These are phyloP conservation scores for Andrena minutula DNA, from an alignment of 2,888 invertebrate genomes.

Conservation along the genomic window DNA sequence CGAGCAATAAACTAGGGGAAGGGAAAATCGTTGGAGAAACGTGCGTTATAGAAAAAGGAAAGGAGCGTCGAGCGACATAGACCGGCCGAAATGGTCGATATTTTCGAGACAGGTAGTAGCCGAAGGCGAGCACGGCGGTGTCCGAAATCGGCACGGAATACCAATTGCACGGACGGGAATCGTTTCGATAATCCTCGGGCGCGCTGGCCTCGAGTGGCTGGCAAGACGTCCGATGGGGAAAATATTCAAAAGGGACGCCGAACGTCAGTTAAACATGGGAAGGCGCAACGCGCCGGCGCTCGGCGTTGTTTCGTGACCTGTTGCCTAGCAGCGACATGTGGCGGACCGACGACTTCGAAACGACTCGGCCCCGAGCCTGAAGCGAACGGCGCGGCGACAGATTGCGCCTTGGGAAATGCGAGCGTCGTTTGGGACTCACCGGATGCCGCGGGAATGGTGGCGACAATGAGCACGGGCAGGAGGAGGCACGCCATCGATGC, in stretches of 20 bases:
- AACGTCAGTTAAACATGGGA: constrained; percentile 45
- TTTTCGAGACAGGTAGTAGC: constrained; percentile 80
- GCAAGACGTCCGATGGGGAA: constrained; percentile 15
- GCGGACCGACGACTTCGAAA: constrained; percentile 54
- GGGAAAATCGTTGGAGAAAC: neutral
- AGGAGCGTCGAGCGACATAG: neutral
- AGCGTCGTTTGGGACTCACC: constrained; percentile 67
- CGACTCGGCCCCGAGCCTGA: neutral
- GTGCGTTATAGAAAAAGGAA: constrained; percentile 12
- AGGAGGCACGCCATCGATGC: constrained; percentile 68
- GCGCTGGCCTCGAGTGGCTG: constrained; percentile 29
- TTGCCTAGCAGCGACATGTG: constrained; percentile 80
- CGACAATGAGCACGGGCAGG: constrained; percentile 69
- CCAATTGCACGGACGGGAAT: constrained; percentile 68
- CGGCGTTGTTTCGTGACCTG: constrained; percentile 79
- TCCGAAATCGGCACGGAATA: constrained; percentile 78
- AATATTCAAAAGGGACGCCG: constrained; percentile 50
- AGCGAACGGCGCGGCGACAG: neutral
- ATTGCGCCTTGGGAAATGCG: no score
- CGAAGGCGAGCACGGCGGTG: constrained; percentile 77
- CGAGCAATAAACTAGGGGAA: neutral
- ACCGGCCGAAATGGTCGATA: constrained; percentile 70
- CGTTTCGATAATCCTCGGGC: constrained; percentile 45
- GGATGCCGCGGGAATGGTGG: constrained; percentile 64
- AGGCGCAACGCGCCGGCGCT: constrained; percentile 79